Conservation (phyloP, 2,888 invertebrate genomes). For the Spodoptera picta region DNA sequence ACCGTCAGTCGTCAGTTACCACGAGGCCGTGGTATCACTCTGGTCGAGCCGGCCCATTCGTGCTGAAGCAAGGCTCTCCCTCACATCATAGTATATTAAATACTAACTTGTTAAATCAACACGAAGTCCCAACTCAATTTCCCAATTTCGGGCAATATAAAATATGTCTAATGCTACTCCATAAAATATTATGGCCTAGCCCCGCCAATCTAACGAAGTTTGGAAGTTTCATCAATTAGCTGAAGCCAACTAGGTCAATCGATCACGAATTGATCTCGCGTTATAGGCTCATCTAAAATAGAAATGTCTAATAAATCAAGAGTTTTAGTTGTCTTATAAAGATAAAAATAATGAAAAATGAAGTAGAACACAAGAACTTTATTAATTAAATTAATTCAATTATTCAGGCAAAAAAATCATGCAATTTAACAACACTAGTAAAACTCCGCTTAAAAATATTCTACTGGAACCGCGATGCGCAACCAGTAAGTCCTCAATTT, state of each 20-base stretch:
- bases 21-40: no score
- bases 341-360: no score
- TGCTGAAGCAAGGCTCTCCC: no score
- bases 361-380: no score
- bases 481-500: conserved; percentile 1
- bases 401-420: no score
- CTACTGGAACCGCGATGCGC: background rate
- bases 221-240: conserved; percentile 57
- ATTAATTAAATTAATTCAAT: no score
- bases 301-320: conserved; percentile 48
- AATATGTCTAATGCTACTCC: conserved; percentile 50
- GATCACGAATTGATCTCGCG: conserved; percentile 57
- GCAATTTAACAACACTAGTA: no score
- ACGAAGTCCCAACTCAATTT: conserved; percentile 47
- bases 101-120: conserved; percentile 42
- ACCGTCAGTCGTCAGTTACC: no score
- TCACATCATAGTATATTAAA: conserved; percentile 36
- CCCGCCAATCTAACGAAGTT: conserved; percentile 49
- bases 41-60: no score
- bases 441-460: no score
- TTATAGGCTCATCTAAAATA: conserved; percentile 51
- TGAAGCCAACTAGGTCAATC: conserved; percentile 56
- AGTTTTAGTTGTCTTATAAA: background rate
- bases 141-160: conserved; percentile 48
- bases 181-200: conserved; percentile 55